These are phyloP conservation scores for Microdon myrmicae DNA, from an alignment of 2,888 invertebrate genomes.

Conservation along the genomic window DNA sequence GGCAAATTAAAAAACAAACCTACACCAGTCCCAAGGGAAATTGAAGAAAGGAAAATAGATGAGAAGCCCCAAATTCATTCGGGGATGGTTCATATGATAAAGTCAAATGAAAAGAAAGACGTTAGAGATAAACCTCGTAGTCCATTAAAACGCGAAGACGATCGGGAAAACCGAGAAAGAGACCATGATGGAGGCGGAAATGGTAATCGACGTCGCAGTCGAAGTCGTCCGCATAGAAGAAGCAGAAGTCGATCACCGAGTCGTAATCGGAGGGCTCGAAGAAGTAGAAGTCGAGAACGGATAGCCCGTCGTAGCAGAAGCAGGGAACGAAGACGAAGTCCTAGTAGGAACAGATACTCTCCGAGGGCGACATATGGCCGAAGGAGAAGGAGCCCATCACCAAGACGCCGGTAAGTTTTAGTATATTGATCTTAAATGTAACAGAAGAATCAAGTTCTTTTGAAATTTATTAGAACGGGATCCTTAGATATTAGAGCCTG, in stretches of 20 bases:
- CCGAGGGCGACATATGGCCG: slow-evolving; percentile 53
- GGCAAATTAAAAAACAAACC: slow-evolving; percentile 63
- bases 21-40: slow-evolving; percentile 54
- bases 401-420: slow-evolving; percentile 25
- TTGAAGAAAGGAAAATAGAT: slow-evolving; percentile 62
- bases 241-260: slow-evolving; percentile 56
- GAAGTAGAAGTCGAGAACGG: slow-evolving; percentile 34
- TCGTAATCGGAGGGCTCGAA: slow-evolving; percentile 47
- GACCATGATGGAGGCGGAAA: slow-evolving; percentile 30
- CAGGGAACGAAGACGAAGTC: slow-evolving; percentile 51
- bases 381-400: slow-evolving; percentile 52
- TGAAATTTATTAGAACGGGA: too few species aligned
- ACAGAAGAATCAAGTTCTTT: background rate
- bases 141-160: slow-evolving; percentile 47
- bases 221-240: slow-evolving; percentile 54
- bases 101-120: slow-evolving; percentile 56
- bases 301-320: slow-evolving; percentile 49
- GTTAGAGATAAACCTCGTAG: slow-evolving; percentile 45
- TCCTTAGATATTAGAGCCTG: too few species aligned
- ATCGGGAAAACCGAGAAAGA: slow-evolving; percentile 53
- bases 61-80: slow-evolving; percentile 60
- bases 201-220: slow-evolving; percentile 54
- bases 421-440: background rate
- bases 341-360: slow-evolving; percentile 52
- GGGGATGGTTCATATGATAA: slow-evolving; percentile 57